Base-by-base conservation (phyloP, 1,140 invertebrate species). In the Diorhabda carinulata region DNA sequence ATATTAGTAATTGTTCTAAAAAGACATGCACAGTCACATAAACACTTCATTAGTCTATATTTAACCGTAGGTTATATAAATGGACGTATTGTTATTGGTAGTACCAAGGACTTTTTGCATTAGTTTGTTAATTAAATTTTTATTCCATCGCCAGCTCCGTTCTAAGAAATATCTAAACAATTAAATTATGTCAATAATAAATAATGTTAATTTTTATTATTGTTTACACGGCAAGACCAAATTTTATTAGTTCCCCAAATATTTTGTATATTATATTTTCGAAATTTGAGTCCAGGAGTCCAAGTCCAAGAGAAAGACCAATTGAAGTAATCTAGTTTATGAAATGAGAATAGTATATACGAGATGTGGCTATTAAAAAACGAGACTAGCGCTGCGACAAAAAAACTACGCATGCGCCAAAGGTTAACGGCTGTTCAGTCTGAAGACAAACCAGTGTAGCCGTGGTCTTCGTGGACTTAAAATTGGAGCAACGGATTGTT, bases 11-110 rank as follows among this genome's bases (percentile, higher is more conserved):
- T 62, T 42, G 43, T 62, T 47, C 42, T 62, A n/a, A 43, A 62
- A 62, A 65, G 40, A 64, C 25, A 57, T 45, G 47, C 47, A 45
- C 64, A 65, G 25, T n/a, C 47, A 45, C 64, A 65, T 41, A 65
- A 65, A 57, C 56, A 57, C 64, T 57, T 65, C 64, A 57, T 65
- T 65, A 65, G 47, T 65, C 64, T 65, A 65, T 65, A 65, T 65
- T 65, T 65, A 57, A 57, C 47, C 3, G 43, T 42, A 8, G n/a
- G 5, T 62, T n/a, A 62, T 52, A 8, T 52, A 52, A 52, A 52
- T 8, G 47, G 47, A 52, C 47, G n/a, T 8, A 52, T n/a, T 52
- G 47, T 52, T 52, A 52, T 52, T 52, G n/a, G 47, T 52, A n/a
- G 47, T 52, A 52, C 47, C 47, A 52, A 52, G 47, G 47, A 8